These are phyloP conservation scores for Sebastes flavidus DNA, from an alignment of 2,797 vertebrate genomes.

Conservation along the genomic window DNA sequence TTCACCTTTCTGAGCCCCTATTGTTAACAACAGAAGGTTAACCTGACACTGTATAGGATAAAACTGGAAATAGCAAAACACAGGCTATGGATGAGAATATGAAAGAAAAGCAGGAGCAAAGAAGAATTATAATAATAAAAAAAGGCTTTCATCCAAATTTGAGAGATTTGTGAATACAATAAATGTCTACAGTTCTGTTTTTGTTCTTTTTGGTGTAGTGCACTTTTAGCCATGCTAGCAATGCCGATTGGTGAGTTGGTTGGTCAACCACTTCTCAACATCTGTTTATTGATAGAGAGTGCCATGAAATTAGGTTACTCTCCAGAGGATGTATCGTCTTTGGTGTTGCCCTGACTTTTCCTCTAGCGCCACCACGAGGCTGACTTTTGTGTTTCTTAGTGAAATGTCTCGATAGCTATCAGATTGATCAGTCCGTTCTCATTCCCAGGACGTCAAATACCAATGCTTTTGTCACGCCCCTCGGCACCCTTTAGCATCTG, in stretches of 20 bases:
- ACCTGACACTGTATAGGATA: neutral
- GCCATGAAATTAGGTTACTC: neutral
- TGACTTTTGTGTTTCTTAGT: too few species aligned
- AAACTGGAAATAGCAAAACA: neutral
- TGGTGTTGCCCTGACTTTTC: neutral
- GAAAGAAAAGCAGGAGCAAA: neutral
- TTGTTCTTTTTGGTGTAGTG: neutral
- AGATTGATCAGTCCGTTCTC: too few species aligned
- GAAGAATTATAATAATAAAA: neutral
- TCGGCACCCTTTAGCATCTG: too few species aligned
- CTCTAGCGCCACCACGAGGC: too few species aligned
- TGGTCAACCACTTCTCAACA: neutral
- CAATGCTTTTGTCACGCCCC: too few species aligned
- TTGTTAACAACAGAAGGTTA: slow-evolving; percentile 5
- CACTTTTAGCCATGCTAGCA: neutral
- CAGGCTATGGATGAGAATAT: neutral
- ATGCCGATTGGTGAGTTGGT: neutral
- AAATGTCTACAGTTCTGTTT: neutral
- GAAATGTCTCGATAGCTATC: too few species aligned
- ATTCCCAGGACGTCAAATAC: too few species aligned
- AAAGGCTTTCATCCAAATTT: neutral
- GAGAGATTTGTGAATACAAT: neutral
- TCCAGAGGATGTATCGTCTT: neutral
- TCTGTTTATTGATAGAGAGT: neutral
- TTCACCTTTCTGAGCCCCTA: slow-evolving; percentile 19